Percentiles rank a stretch among this genome's conserved stretches.
Evolutionary conservation across 2,797 vertebrate genomes (phyloP).

Genomic region (Sorex maritimensis): DNA sequence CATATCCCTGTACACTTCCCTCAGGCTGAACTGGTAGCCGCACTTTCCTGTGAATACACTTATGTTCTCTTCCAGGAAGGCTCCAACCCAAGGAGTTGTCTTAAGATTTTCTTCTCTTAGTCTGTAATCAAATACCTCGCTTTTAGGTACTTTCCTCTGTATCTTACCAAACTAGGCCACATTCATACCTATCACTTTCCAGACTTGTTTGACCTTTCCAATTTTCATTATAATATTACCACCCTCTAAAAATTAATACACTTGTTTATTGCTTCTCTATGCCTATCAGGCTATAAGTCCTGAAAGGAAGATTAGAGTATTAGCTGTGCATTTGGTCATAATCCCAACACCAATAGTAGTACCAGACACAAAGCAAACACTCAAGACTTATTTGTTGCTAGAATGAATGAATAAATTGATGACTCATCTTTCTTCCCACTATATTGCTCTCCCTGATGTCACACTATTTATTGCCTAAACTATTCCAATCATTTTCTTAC

Average conservation of each 20-base stretch:
- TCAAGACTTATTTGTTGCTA: conserved; percentile 15
- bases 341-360: too few species aligned
- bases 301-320: not conserved
- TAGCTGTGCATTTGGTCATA: not conserved
- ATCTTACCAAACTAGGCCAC: not conserved
- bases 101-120: conserved; percentile 10
- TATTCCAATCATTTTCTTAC: conserved; percentile 3
- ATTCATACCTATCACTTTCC: not conserved
- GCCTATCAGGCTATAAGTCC: not conserved
- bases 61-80: not conserved
- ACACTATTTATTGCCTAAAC: not conserved
- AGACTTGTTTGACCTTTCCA: not conserved
- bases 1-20: not conserved
- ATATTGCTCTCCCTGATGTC: not conserved
- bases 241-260: not conserved
- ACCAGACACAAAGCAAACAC: not conserved
- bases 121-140: conserved; percentile 1
- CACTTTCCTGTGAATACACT: not conserved
- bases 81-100: not conserved
- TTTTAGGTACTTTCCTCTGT: conserved; percentile 1
- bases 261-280: conserved; percentile 5
- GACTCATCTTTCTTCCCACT: not conserved
- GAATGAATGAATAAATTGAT: conserved; percentile 4
- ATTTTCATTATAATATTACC: not conserved
- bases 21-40: not conserved